A percentile compares a stretch with the other conserved stretches of the same genome.
phyloP scores from a whole-genome alignment of 2,113 vertebrate genomes.

The Triplophysa tibetana region DNA sequence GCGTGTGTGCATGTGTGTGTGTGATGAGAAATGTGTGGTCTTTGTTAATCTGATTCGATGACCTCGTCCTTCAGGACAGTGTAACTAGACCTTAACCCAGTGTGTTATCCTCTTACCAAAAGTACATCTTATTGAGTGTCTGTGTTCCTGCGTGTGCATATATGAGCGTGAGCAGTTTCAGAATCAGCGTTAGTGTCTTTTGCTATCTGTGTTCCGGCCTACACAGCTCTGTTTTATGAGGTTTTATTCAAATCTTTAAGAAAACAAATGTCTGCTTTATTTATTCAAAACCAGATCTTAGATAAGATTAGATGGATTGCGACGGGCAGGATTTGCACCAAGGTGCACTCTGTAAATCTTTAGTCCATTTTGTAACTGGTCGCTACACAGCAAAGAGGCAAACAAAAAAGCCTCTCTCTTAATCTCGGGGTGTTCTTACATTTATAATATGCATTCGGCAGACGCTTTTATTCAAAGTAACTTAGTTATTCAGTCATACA shows the following conservation, averaged over 20 bases:
- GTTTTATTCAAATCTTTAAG: neutral
- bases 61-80: neutral
- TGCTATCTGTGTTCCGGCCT: neutral
- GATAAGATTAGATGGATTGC: constrained; percentile 16
- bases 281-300: constrained; percentile 27
- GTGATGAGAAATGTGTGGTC: neutral
- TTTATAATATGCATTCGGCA: too few species aligned
- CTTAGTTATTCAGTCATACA: too few species aligned
- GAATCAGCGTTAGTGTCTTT: neutral
- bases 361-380: neutral
- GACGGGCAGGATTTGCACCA: neutral
- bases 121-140: neutral
- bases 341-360: neutral
- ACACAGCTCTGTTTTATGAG: neutral
- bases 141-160: neutral
- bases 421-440: neutral
- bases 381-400: neutral
- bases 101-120: neutral
- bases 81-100: neutral
- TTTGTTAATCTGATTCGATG: constrained; percentile 1
- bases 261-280: neutral
- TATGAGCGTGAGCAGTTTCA: neutral
- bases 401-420: neutral
- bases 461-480: too few species aligned
- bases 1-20: too few species aligned